Conservation (phyloP, 2,888 invertebrate genomes). For the Eristalinus aeneus region DNA sequence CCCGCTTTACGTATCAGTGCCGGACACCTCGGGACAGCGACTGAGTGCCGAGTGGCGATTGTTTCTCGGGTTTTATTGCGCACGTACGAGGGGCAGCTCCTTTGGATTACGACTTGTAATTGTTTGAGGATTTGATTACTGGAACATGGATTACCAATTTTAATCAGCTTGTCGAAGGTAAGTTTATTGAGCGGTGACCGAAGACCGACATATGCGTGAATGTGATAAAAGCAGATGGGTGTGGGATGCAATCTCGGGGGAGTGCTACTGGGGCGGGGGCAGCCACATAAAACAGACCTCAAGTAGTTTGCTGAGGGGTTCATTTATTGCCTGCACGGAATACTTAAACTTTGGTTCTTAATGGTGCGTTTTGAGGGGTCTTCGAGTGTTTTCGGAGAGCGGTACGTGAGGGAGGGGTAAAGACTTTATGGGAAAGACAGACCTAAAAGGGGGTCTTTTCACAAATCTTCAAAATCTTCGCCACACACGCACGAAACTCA, state of each 20-base stretch:
- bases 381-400: not conserved
- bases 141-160: conserved; percentile 66
- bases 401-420: not conserved
- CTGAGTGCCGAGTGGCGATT: not conserved
- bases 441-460: too few species aligned
- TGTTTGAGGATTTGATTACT: conserved; percentile 57
- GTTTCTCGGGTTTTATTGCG: conserved; percentile 34
- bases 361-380: not conserved
- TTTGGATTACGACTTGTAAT: conserved; percentile 63
- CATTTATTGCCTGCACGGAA: not conserved
- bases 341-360: not conserved
- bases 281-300: not conserved
- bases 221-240: not conserved
- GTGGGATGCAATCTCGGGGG: too few species aligned
- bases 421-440: too few species aligned
- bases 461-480: not conserved
- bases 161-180: conserved; percentile 63
- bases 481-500: too few species aligned
- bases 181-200: conserved; percentile 21
- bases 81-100: conserved; percentile 48
- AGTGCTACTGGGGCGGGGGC: not conserved
- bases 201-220: not conserved
- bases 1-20: not conserved
- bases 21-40: not conserved
- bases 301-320: not conserved